Evolutionary conservation across 1,140 invertebrate species (phyloP).

Genomic region (Trichonephila clavipes): DNA sequence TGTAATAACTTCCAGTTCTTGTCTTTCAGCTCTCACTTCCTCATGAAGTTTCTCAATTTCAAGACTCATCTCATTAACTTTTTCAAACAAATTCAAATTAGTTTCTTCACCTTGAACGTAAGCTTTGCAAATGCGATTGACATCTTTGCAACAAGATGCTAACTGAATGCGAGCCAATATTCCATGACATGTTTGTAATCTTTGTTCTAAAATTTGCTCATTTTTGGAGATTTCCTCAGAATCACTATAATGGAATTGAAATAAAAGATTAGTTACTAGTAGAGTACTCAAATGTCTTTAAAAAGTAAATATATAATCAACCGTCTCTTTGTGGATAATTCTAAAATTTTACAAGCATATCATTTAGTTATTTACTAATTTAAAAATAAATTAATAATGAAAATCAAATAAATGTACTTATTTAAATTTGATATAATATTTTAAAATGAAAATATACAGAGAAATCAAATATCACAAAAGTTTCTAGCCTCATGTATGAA

Average conservation of each 20-base stretch:
- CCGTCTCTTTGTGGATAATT: no score
- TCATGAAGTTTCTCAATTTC: conserved; percentile 68
- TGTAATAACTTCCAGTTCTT: conserved; percentile 46
- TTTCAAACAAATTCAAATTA: conserved; percentile 58
- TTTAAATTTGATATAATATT: no score
- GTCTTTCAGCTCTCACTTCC: conserved; percentile 56
- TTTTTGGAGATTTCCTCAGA: conserved; percentile 42
- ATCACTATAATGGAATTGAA: neutral
- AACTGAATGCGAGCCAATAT: conserved; percentile 54
- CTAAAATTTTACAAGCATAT: no score
- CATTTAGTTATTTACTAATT: no score
- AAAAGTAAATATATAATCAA: no score
- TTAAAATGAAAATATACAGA: no score
- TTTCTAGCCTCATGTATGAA: no score
- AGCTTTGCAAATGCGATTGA: conserved; percentile 57
- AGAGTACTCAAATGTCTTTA: no score
- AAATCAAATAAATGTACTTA: no score
- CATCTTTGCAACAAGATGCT: conserved; percentile 58
- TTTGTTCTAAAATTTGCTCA: conserved; percentile 59
- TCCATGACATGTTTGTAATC: conserved; percentile 28
- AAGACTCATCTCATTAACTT: conserved; percentile 61
- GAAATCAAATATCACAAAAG: no score
- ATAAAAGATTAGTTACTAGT: neutral
- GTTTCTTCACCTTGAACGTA: conserved; percentile 50
- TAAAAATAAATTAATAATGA: no score